phyloP scores from a whole-genome alignment of 1,140 invertebrate species.

The Eueides isabella region DNA sequence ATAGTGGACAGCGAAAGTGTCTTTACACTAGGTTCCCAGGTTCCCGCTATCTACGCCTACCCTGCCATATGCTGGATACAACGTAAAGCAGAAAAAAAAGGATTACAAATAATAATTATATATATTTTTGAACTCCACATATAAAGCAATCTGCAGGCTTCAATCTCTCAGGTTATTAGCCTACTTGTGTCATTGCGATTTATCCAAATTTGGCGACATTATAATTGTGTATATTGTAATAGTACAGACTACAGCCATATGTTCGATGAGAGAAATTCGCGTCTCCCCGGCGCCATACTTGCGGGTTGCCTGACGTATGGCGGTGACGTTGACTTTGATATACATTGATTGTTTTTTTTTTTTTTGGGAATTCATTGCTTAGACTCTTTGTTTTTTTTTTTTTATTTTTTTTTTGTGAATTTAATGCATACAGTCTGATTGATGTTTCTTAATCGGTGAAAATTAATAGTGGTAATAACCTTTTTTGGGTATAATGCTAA shows the following conservation, averaged over 20 bases:
- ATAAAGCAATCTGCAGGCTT: not conserved
- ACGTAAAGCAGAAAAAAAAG: no score
- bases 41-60: no score
- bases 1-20: no score
- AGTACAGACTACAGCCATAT: constrained; percentile 34
- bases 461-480: no score
- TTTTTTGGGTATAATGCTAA: no score
- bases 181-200: constrained; percentile 13
- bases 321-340: not conserved
- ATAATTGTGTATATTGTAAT: constrained; percentile 25
- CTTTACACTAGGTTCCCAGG: no score
- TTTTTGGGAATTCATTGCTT: not conserved
- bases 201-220: constrained; percentile 21
- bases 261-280: constrained; percentile 46
- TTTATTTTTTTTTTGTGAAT: no score
- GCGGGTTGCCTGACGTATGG: constrained; percentile 34
- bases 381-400: no score
- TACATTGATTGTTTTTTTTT: not conserved
- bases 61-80: no score
- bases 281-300: constrained; percentile 39
- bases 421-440: no score
- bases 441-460: no score
- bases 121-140: not conserved
- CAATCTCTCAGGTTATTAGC: constrained; percentile 14
- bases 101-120: constrained; percentile 2